Evolutionary conservation across 2,113 vertebrate species (phyloP), one percentile per base, ranked within the genome.

Genomic region (Larimichthys polyactis): DNA sequence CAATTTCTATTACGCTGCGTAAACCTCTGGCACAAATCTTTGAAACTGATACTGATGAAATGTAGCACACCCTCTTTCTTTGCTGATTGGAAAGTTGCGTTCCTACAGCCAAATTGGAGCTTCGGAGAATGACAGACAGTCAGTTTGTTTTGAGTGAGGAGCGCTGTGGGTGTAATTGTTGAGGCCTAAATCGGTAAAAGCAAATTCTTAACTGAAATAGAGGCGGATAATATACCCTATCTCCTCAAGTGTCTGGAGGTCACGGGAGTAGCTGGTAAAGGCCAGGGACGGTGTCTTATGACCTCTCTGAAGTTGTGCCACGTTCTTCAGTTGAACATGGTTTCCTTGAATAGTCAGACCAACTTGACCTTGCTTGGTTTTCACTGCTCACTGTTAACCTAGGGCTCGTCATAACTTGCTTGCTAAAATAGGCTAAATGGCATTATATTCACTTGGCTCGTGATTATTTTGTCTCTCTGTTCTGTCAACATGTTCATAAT

Each of bases 221-320:
- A 88, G 75, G 52, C 63, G 57, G 78, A 85, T 87, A 59, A 85
- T 84, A 60, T 74, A 81, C 63, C 71, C 60, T 11, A 15, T 32
- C 54, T 72, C 24, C 64, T 82, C 29, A 5, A 79, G 78, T 17
- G 77, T 78, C 81, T 27, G 17, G 66, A 80, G 88, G 69, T 83
- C 69, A 86, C 44, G 24, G 44, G 63, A 76, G 81, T 7, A 1
- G 64, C 32, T 71, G 54, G n/a, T 74, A 94, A 94, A 94, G 91
- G 93, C 75, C 92, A 93, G 12, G 58, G 66, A 29, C 1, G 78
- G 91, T 94, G 74, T 94, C 91, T 90, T 80, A 71, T 94, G 90
- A 89, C 87, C 78, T 60, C 32, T 55, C 81, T 89, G 78, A 87
- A 88, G 87, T 70, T 71, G 32, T 77, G 83, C 87, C 88, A 89